phyloP scores from a whole-genome alignment of 1,140 invertebrate species.

The Ceratoteleas bidentatus region DNA sequence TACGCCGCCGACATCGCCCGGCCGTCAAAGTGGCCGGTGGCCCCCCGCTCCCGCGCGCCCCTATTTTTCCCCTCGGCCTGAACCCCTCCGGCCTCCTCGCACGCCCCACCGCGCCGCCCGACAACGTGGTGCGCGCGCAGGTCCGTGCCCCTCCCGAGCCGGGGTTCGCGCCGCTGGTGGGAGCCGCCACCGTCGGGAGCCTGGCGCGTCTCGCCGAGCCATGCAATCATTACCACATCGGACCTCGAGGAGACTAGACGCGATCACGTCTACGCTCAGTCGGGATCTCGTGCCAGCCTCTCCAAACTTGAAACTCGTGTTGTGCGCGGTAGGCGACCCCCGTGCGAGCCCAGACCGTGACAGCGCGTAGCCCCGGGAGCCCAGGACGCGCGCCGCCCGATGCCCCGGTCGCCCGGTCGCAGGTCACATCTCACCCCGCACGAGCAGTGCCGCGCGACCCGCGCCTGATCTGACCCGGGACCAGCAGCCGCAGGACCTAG shows the following conservation, averaged over 20 bases:
- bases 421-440: too few species aligned
- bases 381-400: too few species aligned
- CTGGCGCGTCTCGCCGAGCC: conserved; percentile 61
- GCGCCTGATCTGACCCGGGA: too few species aligned
- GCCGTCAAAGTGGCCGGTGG: conserved; percentile 36
- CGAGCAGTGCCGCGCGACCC: too few species aligned
- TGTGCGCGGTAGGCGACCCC: conserved; percentile 43
- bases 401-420: too few species aligned
- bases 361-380: too few species aligned
- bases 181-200: conserved; percentile 25
- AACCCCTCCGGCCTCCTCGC: conserved; percentile 35
- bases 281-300: conserved; percentile 76
- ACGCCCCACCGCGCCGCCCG: conserved; percentile 21
- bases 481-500: too few species aligned
- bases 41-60: conserved; percentile 8
- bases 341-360: too few species aligned
- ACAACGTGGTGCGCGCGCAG: conserved; percentile 61
- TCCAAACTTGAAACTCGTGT: conserved; percentile 45
- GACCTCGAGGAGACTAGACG: conserved; percentile 80
- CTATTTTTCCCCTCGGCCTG: conserved; percentile 41
- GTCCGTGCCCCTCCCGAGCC: conserved; percentile 21
- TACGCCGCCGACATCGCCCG: conserved; percentile 42
- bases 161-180: conserved; percentile 19
- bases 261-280: conserved; percentile 77
- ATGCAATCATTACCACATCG: conserved; percentile 79